phyloP scores from a whole-genome alignment of 1,140 invertebrate genomes.

The Anthonomus grandis region DNA sequence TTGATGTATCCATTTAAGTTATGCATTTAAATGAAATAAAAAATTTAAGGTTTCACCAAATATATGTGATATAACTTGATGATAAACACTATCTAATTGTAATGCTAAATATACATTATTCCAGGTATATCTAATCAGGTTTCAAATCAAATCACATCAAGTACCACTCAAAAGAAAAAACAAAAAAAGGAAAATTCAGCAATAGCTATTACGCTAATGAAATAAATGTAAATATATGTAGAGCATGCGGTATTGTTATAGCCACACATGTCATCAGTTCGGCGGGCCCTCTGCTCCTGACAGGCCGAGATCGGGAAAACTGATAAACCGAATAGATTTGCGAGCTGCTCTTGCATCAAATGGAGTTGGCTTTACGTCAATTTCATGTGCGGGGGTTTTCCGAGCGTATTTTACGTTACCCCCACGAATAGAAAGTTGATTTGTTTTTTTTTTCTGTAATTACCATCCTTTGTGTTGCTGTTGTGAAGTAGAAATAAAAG shows the following conservation, averaged over 20 bases:
- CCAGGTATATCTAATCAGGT: neutral
- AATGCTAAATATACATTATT: neutral
- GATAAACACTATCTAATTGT: neutral
- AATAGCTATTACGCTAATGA: constrained; percentile 30
- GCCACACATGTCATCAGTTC: constrained; percentile 37
- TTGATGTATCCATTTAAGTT: neutral
- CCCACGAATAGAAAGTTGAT: no score
- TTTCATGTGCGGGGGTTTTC: no score
- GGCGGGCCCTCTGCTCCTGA: constrained; percentile 29
- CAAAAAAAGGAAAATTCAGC: constrained; percentile 11
- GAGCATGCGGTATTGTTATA: constrained; percentile 34
- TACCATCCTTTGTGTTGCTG: no score
- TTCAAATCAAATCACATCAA: no score
- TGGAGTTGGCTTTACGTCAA: no score
- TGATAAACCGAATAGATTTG: constrained; percentile 33
- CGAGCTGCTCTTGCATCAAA: constrained; percentile 21
- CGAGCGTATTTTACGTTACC: no score
- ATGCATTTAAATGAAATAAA: neutral
- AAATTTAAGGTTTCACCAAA: neutral
- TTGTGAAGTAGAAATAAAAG: no score
- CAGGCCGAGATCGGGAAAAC: constrained; percentile 31
- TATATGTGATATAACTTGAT: neutral
- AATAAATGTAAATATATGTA: constrained; percentile 40
- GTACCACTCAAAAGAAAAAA: no score
- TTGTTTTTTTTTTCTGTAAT: no score